Conservation (phyloP, 2,888 invertebrate species). For the Conchocele bisecta region DNA sequence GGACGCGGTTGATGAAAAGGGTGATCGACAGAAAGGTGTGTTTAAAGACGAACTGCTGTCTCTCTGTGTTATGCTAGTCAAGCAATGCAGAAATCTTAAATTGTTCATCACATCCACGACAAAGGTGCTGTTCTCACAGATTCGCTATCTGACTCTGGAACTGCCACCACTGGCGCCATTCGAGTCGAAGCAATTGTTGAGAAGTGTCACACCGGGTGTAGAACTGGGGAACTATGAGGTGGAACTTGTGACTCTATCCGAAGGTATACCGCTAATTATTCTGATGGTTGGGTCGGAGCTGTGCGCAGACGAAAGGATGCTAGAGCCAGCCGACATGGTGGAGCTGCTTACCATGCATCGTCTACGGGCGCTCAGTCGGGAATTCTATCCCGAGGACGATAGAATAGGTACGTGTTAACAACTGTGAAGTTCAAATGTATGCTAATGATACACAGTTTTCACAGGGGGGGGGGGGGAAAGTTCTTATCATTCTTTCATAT, state of each 20-base stretch:
- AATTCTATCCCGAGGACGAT: background rate
- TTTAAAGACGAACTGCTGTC: slow-evolving; percentile 34
- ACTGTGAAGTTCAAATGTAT: too few relatives aligned
- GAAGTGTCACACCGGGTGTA: slow-evolving; percentile 37
- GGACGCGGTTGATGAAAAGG: slow-evolving; percentile 49
- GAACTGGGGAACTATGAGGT: slow-evolving; percentile 50
- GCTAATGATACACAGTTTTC: too few relatives aligned
- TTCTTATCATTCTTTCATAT: too few relatives aligned
- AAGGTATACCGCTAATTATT: slow-evolving; percentile 25
- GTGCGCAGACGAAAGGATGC: background rate
- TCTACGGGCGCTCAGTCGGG: background rate
- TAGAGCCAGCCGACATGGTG: background rate
- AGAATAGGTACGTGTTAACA: background rate
- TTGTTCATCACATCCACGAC: slow-evolving; percentile 60
- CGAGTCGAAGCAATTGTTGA: slow-evolving; percentile 49
- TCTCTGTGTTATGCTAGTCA: slow-evolving; percentile 23
- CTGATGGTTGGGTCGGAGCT: slow-evolving; percentile 1
- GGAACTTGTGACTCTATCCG: slow-evolving; percentile 53
- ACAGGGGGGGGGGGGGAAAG: too few relatives aligned
- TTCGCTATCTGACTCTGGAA: slow-evolving; percentile 31
- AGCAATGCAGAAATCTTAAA: slow-evolving; percentile 39
- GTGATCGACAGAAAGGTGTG: too few relatives aligned
- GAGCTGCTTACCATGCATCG: background rate
- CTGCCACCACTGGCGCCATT: slow-evolving; percentile 27
- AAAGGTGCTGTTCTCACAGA: slow-evolving; percentile 24